phyloP scores from a whole-genome alignment of 2,888 invertebrate species.

The Rhimphoctona megacephalus region DNA sequence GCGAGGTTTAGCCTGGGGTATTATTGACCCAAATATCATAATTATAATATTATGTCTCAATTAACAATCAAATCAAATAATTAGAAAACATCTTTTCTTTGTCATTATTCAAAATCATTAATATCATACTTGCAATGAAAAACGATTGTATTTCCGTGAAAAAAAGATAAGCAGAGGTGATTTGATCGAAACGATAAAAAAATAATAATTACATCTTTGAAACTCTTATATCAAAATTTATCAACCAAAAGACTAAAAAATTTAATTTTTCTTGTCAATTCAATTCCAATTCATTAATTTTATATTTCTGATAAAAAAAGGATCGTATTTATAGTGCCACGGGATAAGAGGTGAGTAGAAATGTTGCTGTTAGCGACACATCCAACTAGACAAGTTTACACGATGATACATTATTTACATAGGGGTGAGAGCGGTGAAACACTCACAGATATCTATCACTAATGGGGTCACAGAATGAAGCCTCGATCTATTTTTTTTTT shows the following conservation, averaged over 20 bases:
- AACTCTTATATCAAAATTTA: no score
- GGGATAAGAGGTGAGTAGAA: not conserved
- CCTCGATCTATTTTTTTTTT: conserved; percentile 35
- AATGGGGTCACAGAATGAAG: conserved; percentile 51
- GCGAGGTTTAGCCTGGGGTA: not conserved
- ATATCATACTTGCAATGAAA: no score
- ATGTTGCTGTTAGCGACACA: conserved; percentile 18
- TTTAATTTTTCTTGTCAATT: not conserved
- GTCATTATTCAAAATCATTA: no score
- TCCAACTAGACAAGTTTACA: conserved; percentile 52
- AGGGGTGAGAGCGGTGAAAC: conserved; percentile 47
- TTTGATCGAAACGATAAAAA: no score
- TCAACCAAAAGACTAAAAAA: not conserved
- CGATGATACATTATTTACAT: conserved; percentile 53
- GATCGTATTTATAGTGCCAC: not conserved
- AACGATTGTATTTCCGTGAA: no score
- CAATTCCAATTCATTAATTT: not conserved
- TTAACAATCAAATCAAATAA: not conserved
- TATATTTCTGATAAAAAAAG: not conserved
- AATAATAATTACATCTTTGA: no score
- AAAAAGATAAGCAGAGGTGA: no score
- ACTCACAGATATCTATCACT: conserved; percentile 50
- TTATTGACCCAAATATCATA: not conserved
- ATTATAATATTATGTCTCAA: not conserved
- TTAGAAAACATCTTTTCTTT: not conserved